These are phyloP conservation scores for Tryphoninae sp. DNA, from an alignment of 2,888 invertebrate species.

Conservation along the genomic window DNA sequence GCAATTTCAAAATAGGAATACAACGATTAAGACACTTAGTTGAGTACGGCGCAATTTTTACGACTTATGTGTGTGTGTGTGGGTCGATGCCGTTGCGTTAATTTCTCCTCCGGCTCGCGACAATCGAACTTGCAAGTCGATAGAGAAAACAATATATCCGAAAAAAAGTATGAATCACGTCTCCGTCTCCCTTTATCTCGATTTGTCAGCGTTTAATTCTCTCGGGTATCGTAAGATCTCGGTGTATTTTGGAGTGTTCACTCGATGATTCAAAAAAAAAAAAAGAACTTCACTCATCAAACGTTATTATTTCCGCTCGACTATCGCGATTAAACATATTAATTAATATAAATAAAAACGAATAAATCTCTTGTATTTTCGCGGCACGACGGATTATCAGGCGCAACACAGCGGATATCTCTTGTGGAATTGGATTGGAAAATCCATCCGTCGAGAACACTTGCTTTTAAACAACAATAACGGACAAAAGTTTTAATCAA, in stretches of 20 bases:
- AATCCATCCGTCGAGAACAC: constrained; percentile 13
- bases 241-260: neutral
- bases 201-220: neutral
- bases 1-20: constrained; percentile 70
- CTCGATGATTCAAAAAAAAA: constrained; percentile 15
- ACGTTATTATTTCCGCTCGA: neutral
- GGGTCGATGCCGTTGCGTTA: constrained; percentile 43
- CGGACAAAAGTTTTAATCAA: constrained; percentile 66
- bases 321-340: constrained; percentile 19
- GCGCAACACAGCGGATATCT: neutral
- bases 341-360: constrained; percentile 26
- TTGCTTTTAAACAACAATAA: constrained; percentile 62
- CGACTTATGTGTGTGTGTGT: constrained; percentile 14
- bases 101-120: constrained; percentile 1
- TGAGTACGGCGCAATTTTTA: constrained; percentile 68
- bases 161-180: neutral
- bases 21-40: constrained; percentile 76
- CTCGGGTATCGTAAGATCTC: neutral
- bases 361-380: neutral
- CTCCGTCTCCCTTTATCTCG: neutral
- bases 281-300: constrained; percentile 4
- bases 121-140: neutral
- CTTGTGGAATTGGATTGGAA: neutral
- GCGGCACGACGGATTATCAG: constrained; percentile 1
- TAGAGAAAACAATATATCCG: neutral